These are phyloP conservation scores for Portevinia maculata DNA, from an alignment of 2,888 invertebrate species.

Conservation along the genomic window DNA sequence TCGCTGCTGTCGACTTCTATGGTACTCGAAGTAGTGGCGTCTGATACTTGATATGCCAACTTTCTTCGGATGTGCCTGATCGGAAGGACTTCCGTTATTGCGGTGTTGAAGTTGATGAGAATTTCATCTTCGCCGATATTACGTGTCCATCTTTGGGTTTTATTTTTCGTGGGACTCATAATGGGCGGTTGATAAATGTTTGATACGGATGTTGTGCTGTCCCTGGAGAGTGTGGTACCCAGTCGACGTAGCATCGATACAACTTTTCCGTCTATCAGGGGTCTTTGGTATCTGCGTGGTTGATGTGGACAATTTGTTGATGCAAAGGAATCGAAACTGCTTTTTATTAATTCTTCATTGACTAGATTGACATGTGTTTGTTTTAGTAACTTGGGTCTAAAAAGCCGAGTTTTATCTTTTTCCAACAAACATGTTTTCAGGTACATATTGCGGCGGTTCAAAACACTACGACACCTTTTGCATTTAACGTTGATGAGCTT, in stretches of 20 bases:
- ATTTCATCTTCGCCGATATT: slow-evolving; percentile 80
- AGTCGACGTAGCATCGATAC: slow-evolving; percentile 81
- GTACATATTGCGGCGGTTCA: slow-evolving; percentile 76
- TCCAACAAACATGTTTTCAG: slow-evolving; percentile 70
- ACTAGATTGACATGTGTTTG: slow-evolving; percentile 36
- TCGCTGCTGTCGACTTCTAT: slow-evolving; percentile 75
- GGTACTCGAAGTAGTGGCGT: slow-evolving; percentile 17
- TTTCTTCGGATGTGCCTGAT: slow-evolving; percentile 71
- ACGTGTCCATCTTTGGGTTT: slow-evolving; percentile 78
- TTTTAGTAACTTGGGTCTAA: slow-evolving; percentile 24
- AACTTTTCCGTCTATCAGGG: slow-evolving; percentile 80
- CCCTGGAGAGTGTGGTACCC: slow-evolving; percentile 80
- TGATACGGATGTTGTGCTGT: slow-evolving; percentile 45
- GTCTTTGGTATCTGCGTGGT: slow-evolving; percentile 73
- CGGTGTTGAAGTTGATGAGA: slow-evolving; percentile 81
- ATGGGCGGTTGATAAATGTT: slow-evolving; percentile 75
- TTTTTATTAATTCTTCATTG: slow-evolving; percentile 26
- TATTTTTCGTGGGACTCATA: slow-evolving; percentile 80
- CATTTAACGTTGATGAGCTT: slow-evolving; percentile 75
- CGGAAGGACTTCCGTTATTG: slow-evolving; percentile 82
- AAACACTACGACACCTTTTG: slow-evolving; percentile 76
- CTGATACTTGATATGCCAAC: slow-evolving; percentile 75
- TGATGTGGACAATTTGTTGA: slow-evolving; percentile 46
- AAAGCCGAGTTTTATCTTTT: slow-evolving; percentile 42
- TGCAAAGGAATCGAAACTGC: background rate